Conservation (phyloP, 2,888 invertebrate genomes). For the Sarcophaga carnaria region DNA sequence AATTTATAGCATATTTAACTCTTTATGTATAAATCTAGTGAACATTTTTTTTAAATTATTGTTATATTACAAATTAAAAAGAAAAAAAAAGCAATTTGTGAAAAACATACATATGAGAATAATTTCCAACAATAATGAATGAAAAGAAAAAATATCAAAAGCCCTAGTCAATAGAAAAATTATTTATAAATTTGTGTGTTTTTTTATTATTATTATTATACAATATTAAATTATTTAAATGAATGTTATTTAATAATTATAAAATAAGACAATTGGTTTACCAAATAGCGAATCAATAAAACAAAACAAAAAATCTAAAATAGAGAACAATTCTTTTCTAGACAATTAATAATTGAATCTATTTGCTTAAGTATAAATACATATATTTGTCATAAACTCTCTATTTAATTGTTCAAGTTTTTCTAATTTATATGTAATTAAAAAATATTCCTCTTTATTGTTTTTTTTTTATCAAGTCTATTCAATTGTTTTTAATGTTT, state of each 20-base stretch:
- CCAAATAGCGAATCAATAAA: constrained; percentile 48
- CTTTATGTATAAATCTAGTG: constrained; percentile 55
- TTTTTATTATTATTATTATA: not conserved
- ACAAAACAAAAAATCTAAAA: constrained; percentile 10
- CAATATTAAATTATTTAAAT: constrained; percentile 45
- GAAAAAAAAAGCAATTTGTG: constrained; percentile 27
- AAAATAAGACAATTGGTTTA: constrained; percentile 48
- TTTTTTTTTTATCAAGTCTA: constrained; percentile 61
- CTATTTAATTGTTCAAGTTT: constrained; percentile 46
- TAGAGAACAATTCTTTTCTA: constrained; percentile 19
- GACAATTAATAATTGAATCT: constrained; percentile 25
- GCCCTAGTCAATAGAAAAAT: constrained; percentile 81
- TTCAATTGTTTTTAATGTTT: constrained; percentile 62
- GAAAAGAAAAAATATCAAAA: constrained; percentile 72
- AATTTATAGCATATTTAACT: constrained; percentile 9
- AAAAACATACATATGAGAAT: not conserved
- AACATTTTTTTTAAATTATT: constrained; percentile 14
- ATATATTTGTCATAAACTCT: constrained; percentile 39
- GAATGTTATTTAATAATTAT: constrained; percentile 37
- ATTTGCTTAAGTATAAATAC: not conserved
- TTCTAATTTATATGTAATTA: constrained; percentile 42
- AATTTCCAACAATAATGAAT: constrained; percentile 34
- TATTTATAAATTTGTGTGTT: constrained; percentile 74
- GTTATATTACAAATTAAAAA: constrained; percentile 21
- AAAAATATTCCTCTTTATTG: constrained; percentile 47